Conservation (phyloP, 1,140 invertebrate species). For the Eueides isabella region DNA sequence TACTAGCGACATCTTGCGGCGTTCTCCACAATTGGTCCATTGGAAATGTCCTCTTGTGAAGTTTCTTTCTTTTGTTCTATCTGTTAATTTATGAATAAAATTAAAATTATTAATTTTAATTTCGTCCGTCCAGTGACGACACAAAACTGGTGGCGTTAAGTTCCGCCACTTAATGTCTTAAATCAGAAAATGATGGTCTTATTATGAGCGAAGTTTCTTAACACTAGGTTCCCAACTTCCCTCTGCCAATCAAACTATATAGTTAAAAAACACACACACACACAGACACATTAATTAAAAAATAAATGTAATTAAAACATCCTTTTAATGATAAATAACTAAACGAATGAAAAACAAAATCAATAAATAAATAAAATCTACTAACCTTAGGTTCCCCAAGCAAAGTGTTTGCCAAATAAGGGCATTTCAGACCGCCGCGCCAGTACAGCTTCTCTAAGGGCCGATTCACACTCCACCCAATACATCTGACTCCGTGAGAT, state of each 20-base stretch:
- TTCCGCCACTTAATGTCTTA: no score
- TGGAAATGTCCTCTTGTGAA: background rate
- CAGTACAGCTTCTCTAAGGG: conserved; percentile 86
- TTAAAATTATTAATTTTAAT: background rate
- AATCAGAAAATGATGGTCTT: no score
- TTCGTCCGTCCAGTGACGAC: no score
- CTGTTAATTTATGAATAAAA: conserved; percentile 3
- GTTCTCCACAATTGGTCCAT: background rate
- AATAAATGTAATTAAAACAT: no score
- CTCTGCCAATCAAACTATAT: no score
- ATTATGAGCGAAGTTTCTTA: no score
- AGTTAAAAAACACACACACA: no score
- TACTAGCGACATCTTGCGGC: conserved; percentile 1
- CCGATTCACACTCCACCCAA: conserved; percentile 86
- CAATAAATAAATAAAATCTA: background rate
- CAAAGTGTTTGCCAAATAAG: conserved; percentile 87
- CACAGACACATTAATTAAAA: no score
- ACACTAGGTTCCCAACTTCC: no score
- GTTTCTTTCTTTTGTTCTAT: background rate
- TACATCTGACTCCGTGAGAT: conserved; percentile 81
- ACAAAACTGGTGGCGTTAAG: no score
- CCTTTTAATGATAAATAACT: background rate
- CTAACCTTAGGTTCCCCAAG: conserved; percentile 80
- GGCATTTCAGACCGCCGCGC: conserved; percentile 81
- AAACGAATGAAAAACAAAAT: background rate